These are phyloP conservation scores for Baronia brevicornis DNA, from an alignment of 2,888 invertebrate species.

Conservation along the genomic window DNA sequence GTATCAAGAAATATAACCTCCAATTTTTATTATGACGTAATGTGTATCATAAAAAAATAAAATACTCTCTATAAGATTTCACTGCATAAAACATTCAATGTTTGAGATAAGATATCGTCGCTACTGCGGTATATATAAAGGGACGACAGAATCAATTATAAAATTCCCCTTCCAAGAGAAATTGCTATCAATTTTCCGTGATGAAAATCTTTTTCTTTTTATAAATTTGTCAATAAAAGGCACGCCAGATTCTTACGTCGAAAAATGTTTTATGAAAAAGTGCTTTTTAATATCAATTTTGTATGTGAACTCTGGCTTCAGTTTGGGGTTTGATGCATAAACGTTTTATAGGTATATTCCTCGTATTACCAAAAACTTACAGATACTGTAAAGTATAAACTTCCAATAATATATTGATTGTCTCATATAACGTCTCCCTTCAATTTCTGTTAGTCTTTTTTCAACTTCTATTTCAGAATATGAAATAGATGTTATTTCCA, in stretches of 20 bases:
- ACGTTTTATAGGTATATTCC: too few species aligned
- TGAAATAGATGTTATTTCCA: too few species aligned
- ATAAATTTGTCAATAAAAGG: slow-evolving; percentile 54
- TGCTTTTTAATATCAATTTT: slow-evolving; percentile 27
- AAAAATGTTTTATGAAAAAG: slow-evolving; percentile 34
- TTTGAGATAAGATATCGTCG: slow-evolving; percentile 18
- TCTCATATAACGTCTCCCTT: too few species aligned
- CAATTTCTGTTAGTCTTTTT: too few species aligned
- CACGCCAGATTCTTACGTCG: slow-evolving; percentile 37
- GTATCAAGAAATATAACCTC: too few species aligned
- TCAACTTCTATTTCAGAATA: too few species aligned
- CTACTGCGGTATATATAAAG: slow-evolving; percentile 33
- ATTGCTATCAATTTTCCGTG: slow-evolving; percentile 51
- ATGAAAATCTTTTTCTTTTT: slow-evolving; percentile 50
- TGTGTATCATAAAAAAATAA: slow-evolving; percentile 5
- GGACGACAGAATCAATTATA: slow-evolving; percentile 52
- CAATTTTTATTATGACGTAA: too few species aligned
- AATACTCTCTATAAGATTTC: slow-evolving; percentile 10
- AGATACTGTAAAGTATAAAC: not conserved
- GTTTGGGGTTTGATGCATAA: too few species aligned
- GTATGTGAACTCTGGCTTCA: slow-evolving; percentile 11
- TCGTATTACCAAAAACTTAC: too few species aligned
- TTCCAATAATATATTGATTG: too few species aligned
- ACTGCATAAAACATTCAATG: slow-evolving; percentile 11
- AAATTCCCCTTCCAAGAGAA: slow-evolving; percentile 42